phyloP scores from a whole-genome alignment of 2,797 vertebrate genomes.

The Siniperca obscura region DNA sequence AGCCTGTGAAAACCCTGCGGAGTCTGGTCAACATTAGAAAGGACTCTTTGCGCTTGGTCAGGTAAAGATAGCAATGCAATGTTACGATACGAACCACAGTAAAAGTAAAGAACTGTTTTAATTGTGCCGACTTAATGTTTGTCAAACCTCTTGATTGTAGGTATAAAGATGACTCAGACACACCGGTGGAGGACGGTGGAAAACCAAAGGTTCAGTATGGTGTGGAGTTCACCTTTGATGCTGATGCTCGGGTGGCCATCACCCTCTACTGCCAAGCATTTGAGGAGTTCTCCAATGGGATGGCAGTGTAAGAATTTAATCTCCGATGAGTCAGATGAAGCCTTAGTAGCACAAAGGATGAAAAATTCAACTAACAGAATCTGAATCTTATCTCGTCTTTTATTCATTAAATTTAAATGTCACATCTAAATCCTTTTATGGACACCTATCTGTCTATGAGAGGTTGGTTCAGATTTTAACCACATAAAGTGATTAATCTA shows the following conservation, averaged over 20 bases:
- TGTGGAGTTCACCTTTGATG: constrained; percentile 98
- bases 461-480: not conserved
- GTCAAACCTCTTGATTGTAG: constrained; percentile 71
- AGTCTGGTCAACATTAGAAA: constrained; percentile 99
- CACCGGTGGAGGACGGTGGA: constrained; percentile 88
- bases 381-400: not conserved
- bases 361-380: not conserved
- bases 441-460: not conserved
- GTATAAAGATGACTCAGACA: constrained; percentile 96
- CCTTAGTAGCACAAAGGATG: not conserved
- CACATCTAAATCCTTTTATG: not conserved
- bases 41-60: constrained; percentile 95
- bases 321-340: not conserved
- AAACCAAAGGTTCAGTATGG: constrained; percentile 94
- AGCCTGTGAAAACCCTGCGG: constrained; percentile 96
- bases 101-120: constrained; percentile 5
- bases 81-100: not conserved
- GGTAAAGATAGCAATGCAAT: constrained; percentile 78
- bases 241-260: constrained; percentile 96
- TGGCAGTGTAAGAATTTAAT: constrained; percentile 90
- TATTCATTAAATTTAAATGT: not conserved
- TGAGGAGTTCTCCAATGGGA: constrained; percentile 96
- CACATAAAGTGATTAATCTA: not conserved
- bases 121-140: not conserved
- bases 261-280: constrained; percentile 97